phyloP scores from a whole-genome alignment of 2,797 vertebrate genomes.

The Sebastes cheni region DNA sequence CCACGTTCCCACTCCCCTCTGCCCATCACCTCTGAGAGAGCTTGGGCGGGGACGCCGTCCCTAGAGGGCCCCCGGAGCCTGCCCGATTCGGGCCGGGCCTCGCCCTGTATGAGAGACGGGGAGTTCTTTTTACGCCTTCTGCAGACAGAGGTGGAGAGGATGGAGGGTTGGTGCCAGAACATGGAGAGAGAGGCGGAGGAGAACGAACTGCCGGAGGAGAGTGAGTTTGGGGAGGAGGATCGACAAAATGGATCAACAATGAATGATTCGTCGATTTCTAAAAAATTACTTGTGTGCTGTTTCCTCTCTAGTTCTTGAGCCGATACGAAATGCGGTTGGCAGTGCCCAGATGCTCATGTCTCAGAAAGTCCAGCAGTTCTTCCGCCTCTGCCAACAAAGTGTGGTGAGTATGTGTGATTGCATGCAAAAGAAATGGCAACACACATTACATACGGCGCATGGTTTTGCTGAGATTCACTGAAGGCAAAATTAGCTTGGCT shows the following conservation, averaged over 20 bases:
- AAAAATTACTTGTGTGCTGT: slow-evolving; percentile 5
- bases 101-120: slow-evolving; percentile 94
- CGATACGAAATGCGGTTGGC: slow-evolving; percentile 95
- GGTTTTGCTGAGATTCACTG: slow-evolving; percentile 3
- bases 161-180: slow-evolving; percentile 98
- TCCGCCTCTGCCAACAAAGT: slow-evolving; percentile 98
- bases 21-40: slow-evolving; percentile 81
- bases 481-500: slow-evolving; percentile 2
- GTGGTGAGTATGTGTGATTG: slow-evolving; percentile 87
- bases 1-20: slow-evolving; percentile 81
- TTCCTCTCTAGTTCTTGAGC: slow-evolving; percentile 88
- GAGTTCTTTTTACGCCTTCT: slow-evolving; percentile 97
- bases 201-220: slow-evolving; percentile 94
- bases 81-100: slow-evolving; percentile 93
- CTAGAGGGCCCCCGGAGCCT: slow-evolving; percentile 93
- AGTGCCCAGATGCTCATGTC: slow-evolving; percentile 98
- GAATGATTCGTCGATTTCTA: slow-evolving; percentile 12
- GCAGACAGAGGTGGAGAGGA: slow-evolving; percentile 95
- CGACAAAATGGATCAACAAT: background rate
- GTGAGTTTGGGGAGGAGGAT: slow-evolving; percentile 66
- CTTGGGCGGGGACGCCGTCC: slow-evolving; percentile 80
- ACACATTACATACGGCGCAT: slow-evolving; percentile 15
- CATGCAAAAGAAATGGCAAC: slow-evolving; percentile 29
- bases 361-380: slow-evolving; percentile 99
- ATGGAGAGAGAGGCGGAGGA: slow-evolving; percentile 98